phyloP scores from a whole-genome alignment of 2,888 invertebrate species.

The Timandra comae region DNA sequence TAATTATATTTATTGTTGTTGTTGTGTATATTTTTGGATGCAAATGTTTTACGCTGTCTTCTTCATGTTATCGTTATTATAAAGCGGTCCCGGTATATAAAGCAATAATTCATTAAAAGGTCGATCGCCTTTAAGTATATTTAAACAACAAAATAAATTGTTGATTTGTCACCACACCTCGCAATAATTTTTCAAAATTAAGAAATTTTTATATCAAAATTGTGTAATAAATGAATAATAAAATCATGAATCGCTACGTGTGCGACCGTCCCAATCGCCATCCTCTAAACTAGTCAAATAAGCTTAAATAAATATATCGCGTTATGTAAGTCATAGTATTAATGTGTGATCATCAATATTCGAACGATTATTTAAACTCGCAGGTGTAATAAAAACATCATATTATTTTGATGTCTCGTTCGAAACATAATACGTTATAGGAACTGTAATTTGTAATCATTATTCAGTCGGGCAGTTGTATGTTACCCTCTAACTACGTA shows the following conservation, averaged over 20 bases:
- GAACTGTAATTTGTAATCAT: constrained; percentile 38
- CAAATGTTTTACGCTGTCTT: constrained; percentile 63
- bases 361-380: constrained; percentile 21
- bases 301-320: constrained; percentile 54
- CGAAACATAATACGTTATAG: constrained; percentile 28
- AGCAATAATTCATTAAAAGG: constrained; percentile 28
- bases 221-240: constrained; percentile 55
- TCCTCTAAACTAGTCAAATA: constrained; percentile 75
- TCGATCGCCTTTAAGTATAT: constrained; percentile 18
- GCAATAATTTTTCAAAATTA: constrained; percentile 66
- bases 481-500: constrained; percentile 38
- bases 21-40: constrained; percentile 72
- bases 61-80: constrained; percentile 56
- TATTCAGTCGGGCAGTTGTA: constrained; percentile 39
- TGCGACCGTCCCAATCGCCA: constrained; percentile 75
- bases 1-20: constrained; percentile 68
- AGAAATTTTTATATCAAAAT: constrained; percentile 55
- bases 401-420: constrained; percentile 34
- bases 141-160: constrained; percentile 24
- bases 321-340: constrained; percentile 40
- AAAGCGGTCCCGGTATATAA: constrained; percentile 37
- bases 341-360: constrained; percentile 41
- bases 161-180: constrained; percentile 60
- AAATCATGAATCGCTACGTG: constrained; percentile 62
- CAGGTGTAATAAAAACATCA: constrained; percentile 20